Conservation (phyloP, 1,140 invertebrate genomes). For the Radopholus similis region DNA sequence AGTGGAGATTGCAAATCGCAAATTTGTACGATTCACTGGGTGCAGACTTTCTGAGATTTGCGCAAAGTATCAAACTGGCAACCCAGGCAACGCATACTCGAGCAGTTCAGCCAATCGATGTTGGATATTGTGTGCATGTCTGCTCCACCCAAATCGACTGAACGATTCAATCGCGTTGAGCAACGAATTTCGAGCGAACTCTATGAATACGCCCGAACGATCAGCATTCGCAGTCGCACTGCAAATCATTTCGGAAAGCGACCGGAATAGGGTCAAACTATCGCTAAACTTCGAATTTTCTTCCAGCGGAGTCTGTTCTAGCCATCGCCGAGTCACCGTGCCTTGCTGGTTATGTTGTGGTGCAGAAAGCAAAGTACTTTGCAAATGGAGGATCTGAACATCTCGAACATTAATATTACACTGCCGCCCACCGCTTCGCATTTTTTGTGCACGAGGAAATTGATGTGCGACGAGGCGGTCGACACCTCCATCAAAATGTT, state of each 20-base stretch:
- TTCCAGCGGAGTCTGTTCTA: constrained; percentile 6
- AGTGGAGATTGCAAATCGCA: constrained; percentile 7
- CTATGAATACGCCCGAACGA: not conserved
- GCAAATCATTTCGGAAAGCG: not conserved
- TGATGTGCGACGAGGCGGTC: constrained; percentile 5
- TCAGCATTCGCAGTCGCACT: not conserved
- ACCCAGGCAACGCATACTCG: not conserved
- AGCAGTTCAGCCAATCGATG: constrained; percentile 4
- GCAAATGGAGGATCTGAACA: not conserved
- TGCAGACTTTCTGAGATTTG: not conserved
- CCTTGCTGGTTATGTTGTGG: not conserved
- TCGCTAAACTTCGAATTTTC: not conserved
- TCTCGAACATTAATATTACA: no score
- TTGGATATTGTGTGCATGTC: not conserved
- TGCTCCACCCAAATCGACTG: not conserved
- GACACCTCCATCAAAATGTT: not conserved
- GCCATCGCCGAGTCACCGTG: constrained; percentile 20
- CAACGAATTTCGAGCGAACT: not conserved
- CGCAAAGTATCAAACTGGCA: not conserved
- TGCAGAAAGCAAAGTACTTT: not conserved
- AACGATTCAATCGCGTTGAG: not conserved
- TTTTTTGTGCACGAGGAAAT: constrained; percentile 17
- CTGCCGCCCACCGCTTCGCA: constrained; percentile 30
- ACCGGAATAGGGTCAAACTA: not conserved
- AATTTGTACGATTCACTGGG: not conserved